Percentiles rank a stretch among this genome's conserved stretches.
Conservation (phyloP, 1,140 invertebrate genomes). For the Triops longicaudatus region DNA sequence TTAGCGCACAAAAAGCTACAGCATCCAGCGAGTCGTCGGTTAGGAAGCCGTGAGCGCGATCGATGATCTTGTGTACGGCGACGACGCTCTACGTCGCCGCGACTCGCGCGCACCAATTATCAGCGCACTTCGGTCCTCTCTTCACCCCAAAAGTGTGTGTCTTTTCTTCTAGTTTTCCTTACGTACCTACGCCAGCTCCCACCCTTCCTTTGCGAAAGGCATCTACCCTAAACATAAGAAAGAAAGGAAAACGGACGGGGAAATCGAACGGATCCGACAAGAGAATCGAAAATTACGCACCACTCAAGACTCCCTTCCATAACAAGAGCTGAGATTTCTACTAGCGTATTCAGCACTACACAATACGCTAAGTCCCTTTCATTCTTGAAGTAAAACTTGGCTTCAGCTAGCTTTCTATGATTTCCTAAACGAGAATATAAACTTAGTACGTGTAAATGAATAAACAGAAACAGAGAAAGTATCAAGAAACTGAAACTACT, state of each 20-base stretch:
- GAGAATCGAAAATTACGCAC: not conserved
- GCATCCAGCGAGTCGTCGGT: constrained; percentile 1
- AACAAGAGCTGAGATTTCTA: not conserved
- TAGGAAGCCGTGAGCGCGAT: not conserved
- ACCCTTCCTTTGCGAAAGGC: not conserved
- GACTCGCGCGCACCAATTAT: constrained; percentile 11
- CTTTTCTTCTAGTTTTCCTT: not conserved
- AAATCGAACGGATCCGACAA: not conserved
- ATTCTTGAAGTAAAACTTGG: too few relatives aligned
- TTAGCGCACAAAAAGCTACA: constrained; percentile 15
- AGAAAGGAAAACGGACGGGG: not conserved
- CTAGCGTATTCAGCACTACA: not conserved
- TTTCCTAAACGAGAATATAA: too few relatives aligned
- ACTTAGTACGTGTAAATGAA: too few relatives aligned
- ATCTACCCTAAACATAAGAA: not conserved
- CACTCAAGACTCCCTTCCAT: not conserved
- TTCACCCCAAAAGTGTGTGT: not conserved
- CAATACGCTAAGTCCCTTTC: too few relatives aligned
- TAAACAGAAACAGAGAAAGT: too few relatives aligned
- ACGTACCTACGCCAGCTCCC: not conserved
- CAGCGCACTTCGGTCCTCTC: not conserved
- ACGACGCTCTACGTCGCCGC: constrained; percentile 3
- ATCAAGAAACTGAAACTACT: too few relatives aligned
- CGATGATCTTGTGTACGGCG: constrained; percentile 10
- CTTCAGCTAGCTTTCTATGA: too few relatives aligned